phyloP scores from a whole-genome alignment of 2,113 vertebrate genomes.

The Piaya cayana region DNA sequence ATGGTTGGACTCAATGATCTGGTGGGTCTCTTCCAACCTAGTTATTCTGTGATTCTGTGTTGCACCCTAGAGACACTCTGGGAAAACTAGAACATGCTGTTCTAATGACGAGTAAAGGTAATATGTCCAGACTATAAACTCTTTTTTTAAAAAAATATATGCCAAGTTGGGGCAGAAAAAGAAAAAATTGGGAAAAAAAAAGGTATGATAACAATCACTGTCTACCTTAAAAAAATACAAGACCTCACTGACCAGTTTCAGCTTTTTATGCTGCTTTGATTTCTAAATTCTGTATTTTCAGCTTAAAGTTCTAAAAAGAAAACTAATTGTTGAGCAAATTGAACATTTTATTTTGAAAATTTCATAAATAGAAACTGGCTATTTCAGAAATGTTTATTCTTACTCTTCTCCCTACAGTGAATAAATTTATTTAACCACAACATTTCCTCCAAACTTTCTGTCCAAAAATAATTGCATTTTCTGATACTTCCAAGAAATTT shows the following conservation, averaged over 20 bases:
- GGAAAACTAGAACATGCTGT: not conserved
- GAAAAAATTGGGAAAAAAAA: not conserved
- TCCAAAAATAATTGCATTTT: not conserved
- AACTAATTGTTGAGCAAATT: fast-evolving
- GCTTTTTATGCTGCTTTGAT: not conserved
- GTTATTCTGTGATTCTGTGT: too few relatives aligned
- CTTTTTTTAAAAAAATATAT: not conserved
- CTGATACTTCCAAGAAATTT: not conserved
- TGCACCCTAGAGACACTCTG: not conserved
- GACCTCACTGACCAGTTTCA: not conserved
- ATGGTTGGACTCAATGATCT: too few relatives aligned
- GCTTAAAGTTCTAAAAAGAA: not conserved
- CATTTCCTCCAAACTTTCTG: not conserved
- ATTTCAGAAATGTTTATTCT: not conserved
- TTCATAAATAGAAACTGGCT: not conserved
- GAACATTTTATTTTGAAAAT: not conserved
- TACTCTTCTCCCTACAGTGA: not conserved
- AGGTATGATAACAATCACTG: not conserved
- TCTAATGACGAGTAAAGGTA: not conserved
- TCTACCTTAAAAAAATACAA: not conserved
- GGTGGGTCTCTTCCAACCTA: too few relatives aligned
- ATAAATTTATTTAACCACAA: not conserved
- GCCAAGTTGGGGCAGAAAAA: not conserved
- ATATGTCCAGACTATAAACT: not conserved
- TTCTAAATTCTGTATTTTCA: not conserved